A percentile compares a stretch with the other conserved stretches of the same genome.
These are phyloP conservation scores for Drosophila mettleri DNA, from an alignment of 2,888 invertebrate genomes.

Conservation along the genomic window DNA sequence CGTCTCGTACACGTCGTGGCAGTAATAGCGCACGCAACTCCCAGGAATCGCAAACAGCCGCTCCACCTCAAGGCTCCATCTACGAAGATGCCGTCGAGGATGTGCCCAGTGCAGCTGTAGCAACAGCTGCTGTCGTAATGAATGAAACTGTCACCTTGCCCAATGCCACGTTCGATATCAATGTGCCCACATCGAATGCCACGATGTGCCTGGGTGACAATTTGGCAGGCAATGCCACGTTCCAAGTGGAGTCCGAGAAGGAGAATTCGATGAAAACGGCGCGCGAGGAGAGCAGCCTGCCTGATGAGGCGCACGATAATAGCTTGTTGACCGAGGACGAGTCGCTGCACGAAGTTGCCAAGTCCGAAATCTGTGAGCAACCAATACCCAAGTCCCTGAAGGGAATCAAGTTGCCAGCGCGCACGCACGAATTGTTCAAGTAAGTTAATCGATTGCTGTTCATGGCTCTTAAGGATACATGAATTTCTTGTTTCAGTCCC, in stretches of 20 bases:
- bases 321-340: conserved; percentile 84
- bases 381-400: conserved; percentile 52
- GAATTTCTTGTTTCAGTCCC: conserved; percentile 85
- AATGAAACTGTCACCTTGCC: conserved; percentile 59
- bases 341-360: conserved; percentile 62
- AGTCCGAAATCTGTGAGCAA: conserved; percentile 18
- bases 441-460: conserved; percentile 47
- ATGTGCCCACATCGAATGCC: conserved; percentile 28
- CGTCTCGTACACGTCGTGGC: conserved; percentile 77
- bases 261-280: conserved; percentile 74
- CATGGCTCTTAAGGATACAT: conserved; percentile 1
- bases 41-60: conserved; percentile 23
- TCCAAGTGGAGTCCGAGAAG: conserved; percentile 52
- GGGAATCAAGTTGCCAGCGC: conserved; percentile 69
- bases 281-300: conserved; percentile 57
- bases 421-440: conserved; percentile 84
- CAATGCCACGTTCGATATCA: conserved; percentile 34
- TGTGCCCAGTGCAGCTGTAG: conserved; percentile 6
- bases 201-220: conserved; percentile 30
- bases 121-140: not conserved
- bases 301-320: conserved; percentile 52
- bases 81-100: conserved; percentile 85
- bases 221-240: conserved; percentile 47
- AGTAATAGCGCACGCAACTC: conserved; percentile 42
- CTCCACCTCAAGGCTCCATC: conserved; percentile 73